Base-by-base conservation (phyloP, 1,140 invertebrate genomes). In the Drosophila virilis region DNA sequence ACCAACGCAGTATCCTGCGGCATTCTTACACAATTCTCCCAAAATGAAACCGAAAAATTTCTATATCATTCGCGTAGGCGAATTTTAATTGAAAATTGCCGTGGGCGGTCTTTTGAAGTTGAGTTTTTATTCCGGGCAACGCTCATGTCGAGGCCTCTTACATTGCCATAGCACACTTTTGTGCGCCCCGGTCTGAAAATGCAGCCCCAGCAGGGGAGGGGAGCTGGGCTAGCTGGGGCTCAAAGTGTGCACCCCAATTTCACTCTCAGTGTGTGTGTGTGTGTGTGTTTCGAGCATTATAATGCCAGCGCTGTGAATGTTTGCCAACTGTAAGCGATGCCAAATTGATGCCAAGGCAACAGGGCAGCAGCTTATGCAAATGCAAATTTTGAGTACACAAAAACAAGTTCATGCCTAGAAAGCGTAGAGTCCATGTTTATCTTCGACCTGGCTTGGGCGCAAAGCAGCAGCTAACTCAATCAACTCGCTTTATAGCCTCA, bases 51-150 rank as follows among this genome's bases (percentile, higher is more conserved):
- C 15, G 17, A 57, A 28, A 42, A 50, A 46, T 38, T 78, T 66
- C 40, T 71, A 55, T 42, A 60, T 43, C 35, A 54, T 48, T 62
- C 55, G 72, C 61, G 71, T 89, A 83, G 84, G 84, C 83, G 84
- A 88, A 88, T 88, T 88, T 88, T 88, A 88, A 89, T 89, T 88
- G 83, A 86, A 86, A 86, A 86, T 79, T 86, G 83, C 83, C 82
- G 74, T 79, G 79, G 73, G 83, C 82, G 78, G 61, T 35, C 81
- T 86, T 78, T 88, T 88, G 84, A 88, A 83, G 83, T 86, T 86
- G 22, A 15, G 38, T 40, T 50, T 40, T 43, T 61, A 28, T 60
- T 13, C 13, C 22, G n/a, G 17, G 35, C 52, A 33, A 15, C 8
- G 32, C 10, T 17, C 15, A 12, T 17, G 33, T 55, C 28, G 55